Conservation (phyloP, 2,113 vertebrate genomes). For the Aythya baeri region DNA sequence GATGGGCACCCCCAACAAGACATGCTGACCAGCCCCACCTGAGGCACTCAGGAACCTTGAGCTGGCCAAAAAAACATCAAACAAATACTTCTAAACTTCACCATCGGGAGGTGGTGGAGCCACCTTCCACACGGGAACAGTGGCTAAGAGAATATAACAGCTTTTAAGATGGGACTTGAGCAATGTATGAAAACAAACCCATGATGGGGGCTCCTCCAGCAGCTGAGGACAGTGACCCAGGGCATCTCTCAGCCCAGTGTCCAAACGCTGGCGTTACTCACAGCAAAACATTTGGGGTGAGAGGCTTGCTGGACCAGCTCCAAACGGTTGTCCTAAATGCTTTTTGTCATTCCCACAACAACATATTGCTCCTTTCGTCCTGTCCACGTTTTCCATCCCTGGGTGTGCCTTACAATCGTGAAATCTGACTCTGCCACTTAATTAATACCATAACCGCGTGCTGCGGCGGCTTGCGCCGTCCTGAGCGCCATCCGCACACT, state of each 20-base stretch:
- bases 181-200: background rate
- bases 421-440: conserved; percentile 60
- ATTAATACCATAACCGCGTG: conserved; percentile 45
- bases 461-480: background rate
- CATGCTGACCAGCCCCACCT: fast-evolving
- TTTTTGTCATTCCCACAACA: background rate
- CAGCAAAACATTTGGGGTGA: background rate
- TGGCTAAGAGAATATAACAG: background rate
- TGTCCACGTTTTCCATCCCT: background rate
- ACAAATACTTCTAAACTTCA: background rate
- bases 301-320: background rate
- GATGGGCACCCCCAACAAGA: background rate
- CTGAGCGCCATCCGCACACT: background rate
- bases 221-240: background rate
- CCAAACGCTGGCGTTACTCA: background rate
- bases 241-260: background rate
- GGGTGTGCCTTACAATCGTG: conserved; percentile 38
- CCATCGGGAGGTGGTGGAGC: background rate
- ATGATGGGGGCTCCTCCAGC: background rate
- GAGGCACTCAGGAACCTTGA: background rate
- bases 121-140: background rate
- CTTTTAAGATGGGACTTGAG: background rate
- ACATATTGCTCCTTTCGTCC: background rate
- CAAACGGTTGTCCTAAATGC: background rate
- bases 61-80: background rate